Base-by-base conservation (phyloP, 23 tunicate genomes). In the Styela plicata region DNA sequence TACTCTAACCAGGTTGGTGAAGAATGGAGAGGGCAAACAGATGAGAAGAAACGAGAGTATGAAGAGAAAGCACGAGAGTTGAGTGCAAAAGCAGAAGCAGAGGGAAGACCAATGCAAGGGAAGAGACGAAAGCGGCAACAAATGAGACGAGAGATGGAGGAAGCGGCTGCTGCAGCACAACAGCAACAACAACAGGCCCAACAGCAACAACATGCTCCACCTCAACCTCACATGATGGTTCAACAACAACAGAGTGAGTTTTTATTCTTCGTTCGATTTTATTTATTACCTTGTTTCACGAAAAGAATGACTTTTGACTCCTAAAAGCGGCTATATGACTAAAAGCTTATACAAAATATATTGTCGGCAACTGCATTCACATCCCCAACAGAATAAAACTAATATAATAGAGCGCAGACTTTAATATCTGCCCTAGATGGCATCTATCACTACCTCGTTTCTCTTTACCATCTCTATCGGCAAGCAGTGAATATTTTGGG, bases 11-110 rank as follows among this genome's bases (percentile, higher is more conserved):
- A 93, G 98, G 98, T 93, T 31, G 99, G 99, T 23, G 99, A 95
- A 70, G 96, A 90, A 73, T 95, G 99, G 99, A 75, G 99, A 34
- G 74, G 79, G 32, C 65, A 92, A 79, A 86, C 85, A 31, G 96
- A 90, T n/a, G 96, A 95, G 23, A 86, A 84, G 78, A 95, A 95
- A 35, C 34, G 84, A 52, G 96, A 90, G 29, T 95, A 73, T 69
- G 99, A 95, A 36, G 99, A 95, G 63, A 90, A 84, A 70, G 99
- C 99, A 24, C 73, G 78, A 36, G 99, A 88, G 63, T 83, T 89
- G 44, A 93, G 89, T 22, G 98, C 98, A 2, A 80, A 67, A 31
- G 80, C 80, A 64, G 98, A 93, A 80, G 98, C 98, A 0, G 98
- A 93, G 61, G 98, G 98, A 21, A 80, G 84, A 70, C 69, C 90